Base-by-base conservation (phyloP, 2,888 invertebrate species). In the Drosophila limbata region DNA sequence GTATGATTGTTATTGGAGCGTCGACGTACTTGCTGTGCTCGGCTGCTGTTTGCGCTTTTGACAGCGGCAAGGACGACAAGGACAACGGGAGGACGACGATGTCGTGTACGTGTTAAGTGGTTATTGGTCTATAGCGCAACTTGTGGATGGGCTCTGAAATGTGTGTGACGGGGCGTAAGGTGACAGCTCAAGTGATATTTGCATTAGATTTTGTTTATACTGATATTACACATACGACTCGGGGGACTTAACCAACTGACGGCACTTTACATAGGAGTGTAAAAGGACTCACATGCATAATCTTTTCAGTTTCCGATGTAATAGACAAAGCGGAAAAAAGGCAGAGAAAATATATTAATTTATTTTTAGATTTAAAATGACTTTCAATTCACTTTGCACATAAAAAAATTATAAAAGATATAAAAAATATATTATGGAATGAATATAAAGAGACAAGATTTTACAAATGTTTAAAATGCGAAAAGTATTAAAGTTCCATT, bases 1-100 rank as follows among this genome's bases (percentile, higher is more conserved):
- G 81, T 82, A 79, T 85, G 86, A 81, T 81, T 81, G 86, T 82
- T 85, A 82, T 85, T 80, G 83, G 71, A 68, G 70, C 67, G 50
- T 31, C 62, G 56, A 64, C 55, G 60, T 56, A 65, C 55, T 69
- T 69, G 69, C 50, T 61, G 55, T 64, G 62, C 66, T 44, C 50
- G 39, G 64, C 72, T 55, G 60, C 69, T 79, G 71, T 72, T 77
- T 73, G 78, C 73, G 63, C 81, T 80, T 62, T 66, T 77, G 66
- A 67, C 47, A 48, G 50, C 56, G 13, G 28, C 15, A 45, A 39
- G 21, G 52, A 47, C 55, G n/a, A 28, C 42, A 44, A 48, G 56
- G 45, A 55, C 39, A 39, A 37, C 51, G 55, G 39, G 31, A 50
- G 44, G 51, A 62, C 62, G 69, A 51, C 19, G 63, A 71, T 73